phyloP scores from a whole-genome alignment of 92 coral and sea anemone genomes.

The Porites divaricata region DNA sequence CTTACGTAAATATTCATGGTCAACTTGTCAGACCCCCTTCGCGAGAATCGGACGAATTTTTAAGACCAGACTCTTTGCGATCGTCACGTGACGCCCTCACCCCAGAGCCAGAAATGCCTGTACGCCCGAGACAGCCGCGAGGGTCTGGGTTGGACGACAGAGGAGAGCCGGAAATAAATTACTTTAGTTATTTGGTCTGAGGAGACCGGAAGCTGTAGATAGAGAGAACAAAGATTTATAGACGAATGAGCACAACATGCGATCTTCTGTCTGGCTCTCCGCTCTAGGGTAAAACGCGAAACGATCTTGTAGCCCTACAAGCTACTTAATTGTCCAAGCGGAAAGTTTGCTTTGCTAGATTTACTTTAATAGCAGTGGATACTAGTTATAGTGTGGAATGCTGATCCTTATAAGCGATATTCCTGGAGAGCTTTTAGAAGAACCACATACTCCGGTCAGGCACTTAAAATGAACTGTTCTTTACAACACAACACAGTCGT shows the following conservation, averaged over 20 bases:
- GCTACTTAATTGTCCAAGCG: too few relatives aligned
- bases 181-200: conserved; percentile 75
- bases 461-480: too few relatives aligned
- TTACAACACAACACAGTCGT: too few relatives aligned
- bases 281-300: not conserved
- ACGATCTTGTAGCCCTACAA: not conserved
- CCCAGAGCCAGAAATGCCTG: conserved; percentile 97
- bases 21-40: conserved; percentile 90
- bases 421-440: too few relatives aligned
- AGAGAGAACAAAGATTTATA: not conserved
- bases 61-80: conserved; percentile 77
- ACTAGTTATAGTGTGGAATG: too few relatives aligned
- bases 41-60: conserved; percentile 64
- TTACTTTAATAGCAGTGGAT: too few relatives aligned
- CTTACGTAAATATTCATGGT: conserved; percentile 89
- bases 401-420: too few relatives aligned
- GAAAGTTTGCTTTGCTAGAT: too few relatives aligned
- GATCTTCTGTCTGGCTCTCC: too few relatives aligned
- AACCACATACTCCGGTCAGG: too few relatives aligned
- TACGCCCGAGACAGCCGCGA: conserved; percentile 67
- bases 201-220: not conserved
- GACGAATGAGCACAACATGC: not conserved
- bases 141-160: conserved; percentile 66
- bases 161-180: conserved; percentile 74
- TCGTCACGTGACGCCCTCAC: conserved; percentile 66